Evolutionary conservation across 2,888 invertebrate genomes (phyloP).

Genomic region (Callosobruchus maculatus): DNA sequence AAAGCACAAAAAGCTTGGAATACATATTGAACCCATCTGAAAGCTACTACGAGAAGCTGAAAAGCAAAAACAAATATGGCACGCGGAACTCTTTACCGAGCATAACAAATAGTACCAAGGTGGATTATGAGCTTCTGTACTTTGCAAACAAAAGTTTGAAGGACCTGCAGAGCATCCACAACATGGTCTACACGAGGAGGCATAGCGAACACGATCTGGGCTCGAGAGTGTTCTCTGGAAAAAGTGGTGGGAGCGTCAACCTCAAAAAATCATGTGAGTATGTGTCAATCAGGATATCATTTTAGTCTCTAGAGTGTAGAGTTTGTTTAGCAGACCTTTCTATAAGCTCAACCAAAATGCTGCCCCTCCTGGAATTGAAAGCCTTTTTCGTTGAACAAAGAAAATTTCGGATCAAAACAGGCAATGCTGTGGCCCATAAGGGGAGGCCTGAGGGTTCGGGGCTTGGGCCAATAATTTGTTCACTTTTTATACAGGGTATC

Average conservation of each 20-base stretch:
- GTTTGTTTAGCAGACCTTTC: too few species aligned
- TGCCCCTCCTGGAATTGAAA: too few species aligned
- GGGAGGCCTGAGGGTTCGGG: too few species aligned
- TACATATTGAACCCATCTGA: conserved; percentile 54
- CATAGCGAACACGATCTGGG: conserved; percentile 23
- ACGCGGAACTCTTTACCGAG: conserved; percentile 16
- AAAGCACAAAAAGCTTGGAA: conserved; percentile 52
- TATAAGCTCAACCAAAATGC: too few species aligned
- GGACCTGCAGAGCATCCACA: conserved; percentile 45
- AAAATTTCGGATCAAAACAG: too few species aligned
- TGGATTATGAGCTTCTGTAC: conserved; percentile 72
- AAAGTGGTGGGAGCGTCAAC: conserved; percentile 18
- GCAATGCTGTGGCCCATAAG: too few species aligned
- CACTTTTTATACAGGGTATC: too few species aligned
- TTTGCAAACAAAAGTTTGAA: conserved; percentile 42
- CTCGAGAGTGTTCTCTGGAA: conserved; percentile 39
- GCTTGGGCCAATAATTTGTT: too few species aligned
- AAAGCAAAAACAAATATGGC: conserved; percentile 26
- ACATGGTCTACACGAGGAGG: conserved; percentile 9
- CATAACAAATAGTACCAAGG: background rate
- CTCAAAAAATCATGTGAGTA: background rate
- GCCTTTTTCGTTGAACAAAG: too few species aligned
- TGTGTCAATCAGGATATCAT: background rate
- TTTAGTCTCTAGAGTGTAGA: too few species aligned
- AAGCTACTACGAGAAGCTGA: conserved; percentile 51